Evolutionary conservation across 2,113 vertebrate genomes (phyloP), one percentile per base, ranked within the genome.

Genomic region (Pseudolaguvia tuberculata): DNA sequence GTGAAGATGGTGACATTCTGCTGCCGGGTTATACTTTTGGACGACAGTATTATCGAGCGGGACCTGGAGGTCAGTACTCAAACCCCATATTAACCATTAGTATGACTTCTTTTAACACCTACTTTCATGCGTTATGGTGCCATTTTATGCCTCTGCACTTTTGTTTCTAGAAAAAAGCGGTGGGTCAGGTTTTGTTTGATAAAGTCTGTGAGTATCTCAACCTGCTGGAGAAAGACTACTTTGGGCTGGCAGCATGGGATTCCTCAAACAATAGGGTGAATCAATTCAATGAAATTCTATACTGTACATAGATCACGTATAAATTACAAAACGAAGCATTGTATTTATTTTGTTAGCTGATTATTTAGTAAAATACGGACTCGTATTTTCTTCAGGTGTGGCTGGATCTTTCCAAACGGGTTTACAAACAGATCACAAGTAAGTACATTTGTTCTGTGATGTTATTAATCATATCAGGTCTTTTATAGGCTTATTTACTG

Each of bases 141-240:
- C 6, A 42, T 42, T 23, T 29, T 48, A 20, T 52, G 39, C 63
- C 45, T 35, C 35, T 74, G 29, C 52, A 47, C 6, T 35, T 35
- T 35, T 35, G n/a, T 78, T 81, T 90, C 52, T 86, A 99, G 97
- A 99, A 95, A 93, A 94, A 97, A 5, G 92, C 94, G 52, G 94
- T 95, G 85, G 96, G 92, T n/a, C 94, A 96, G 75, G 95, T 97
- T 73, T 89, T 99, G 7, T 88, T 98, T 63, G 91, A 89, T 56
- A 93, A 93, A 85, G 96, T 98, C 70, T 97, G 92, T 20, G 93
- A 96, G 75, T 94, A 98, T 74, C 92, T 97, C 84, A 94, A 97
- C 86, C 94, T 99, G 53, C 84, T 98, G 88, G 97, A 99, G 89
- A 96, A 93, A 82, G 97, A 98, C 86, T 99, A 98, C 86, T 99